Conservation (phyloP, 2,888 invertebrate genomes). For the Tillus elongatus region DNA sequence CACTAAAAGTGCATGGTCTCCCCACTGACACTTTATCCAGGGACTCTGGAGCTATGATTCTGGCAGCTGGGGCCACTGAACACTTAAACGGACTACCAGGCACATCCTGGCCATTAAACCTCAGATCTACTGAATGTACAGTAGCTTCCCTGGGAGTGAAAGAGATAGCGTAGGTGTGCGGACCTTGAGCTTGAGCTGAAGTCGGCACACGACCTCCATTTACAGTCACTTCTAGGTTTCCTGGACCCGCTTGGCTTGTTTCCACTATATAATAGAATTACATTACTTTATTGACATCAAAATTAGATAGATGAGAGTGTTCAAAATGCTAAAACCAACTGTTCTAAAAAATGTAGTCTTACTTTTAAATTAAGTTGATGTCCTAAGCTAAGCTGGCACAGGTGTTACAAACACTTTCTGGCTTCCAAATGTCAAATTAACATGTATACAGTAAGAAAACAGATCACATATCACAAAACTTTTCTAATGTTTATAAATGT, state of each 20-base stretch:
- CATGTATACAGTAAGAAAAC: no score
- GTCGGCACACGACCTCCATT: conserved; percentile 96
- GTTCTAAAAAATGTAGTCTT: no score
- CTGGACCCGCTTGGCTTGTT: conserved; percentile 96
- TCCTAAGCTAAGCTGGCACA: no score
- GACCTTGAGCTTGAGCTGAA: conserved; percentile 92
- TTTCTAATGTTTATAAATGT: no score
- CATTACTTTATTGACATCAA: no score
- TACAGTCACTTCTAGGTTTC: conserved; percentile 96
- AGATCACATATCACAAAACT: no score
- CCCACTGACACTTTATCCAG: conserved; percentile 86
- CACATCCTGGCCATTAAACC: conserved; percentile 93
- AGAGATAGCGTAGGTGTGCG: conserved; percentile 92
- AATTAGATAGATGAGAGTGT: no score
- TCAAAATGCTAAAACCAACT: no score
- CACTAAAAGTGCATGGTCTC: conserved; percentile 71
- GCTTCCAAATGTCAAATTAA: no score
- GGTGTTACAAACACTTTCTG: no score
- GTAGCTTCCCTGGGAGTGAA: conserved; percentile 90
- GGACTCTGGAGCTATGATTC: conserved; percentile 73
- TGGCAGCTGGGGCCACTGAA: conserved; percentile 70
- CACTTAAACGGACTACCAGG: conserved; percentile 84
- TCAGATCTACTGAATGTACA: conserved; percentile 85
- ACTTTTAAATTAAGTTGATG: no score
- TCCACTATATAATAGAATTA: conserved; percentile 59